phyloP scores from a whole-genome alignment of 2,888 invertebrate genomes.

The Sinhomidia bicolor region DNA sequence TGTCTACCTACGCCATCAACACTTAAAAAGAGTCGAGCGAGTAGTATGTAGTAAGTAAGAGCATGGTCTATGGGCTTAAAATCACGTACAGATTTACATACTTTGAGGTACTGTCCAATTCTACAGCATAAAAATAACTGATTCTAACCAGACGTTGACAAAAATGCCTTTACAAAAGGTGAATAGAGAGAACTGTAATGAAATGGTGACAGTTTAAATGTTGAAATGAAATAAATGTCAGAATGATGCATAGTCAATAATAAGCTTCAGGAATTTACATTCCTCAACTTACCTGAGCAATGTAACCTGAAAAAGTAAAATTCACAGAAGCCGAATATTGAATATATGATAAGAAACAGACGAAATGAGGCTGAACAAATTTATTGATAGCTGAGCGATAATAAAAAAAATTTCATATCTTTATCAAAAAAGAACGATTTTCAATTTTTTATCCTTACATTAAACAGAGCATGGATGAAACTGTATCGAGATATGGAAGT shows the following conservation, averaged over 20 bases:
- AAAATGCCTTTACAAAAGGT: too few species aligned
- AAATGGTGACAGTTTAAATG: background rate
- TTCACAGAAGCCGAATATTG: background rate
- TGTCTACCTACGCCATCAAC: too few species aligned
- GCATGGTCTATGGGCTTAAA: too few species aligned
- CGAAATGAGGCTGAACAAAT: slow-evolving; percentile 2
- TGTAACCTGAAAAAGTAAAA: background rate
- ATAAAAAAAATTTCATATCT: background rate
- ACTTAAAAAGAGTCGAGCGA: too few species aligned
- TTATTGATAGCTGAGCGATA: slow-evolving; percentile 6
- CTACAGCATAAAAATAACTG: background rate
- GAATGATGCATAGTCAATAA: background rate
- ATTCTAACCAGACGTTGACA: background rate
- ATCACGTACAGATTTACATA: background rate
- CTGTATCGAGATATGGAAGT: slow-evolving; percentile 79
- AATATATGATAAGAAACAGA: background rate
- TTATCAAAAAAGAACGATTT: background rate
- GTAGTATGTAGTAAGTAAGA: too few species aligned
- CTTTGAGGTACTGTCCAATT: background rate
- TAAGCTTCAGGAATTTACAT: background rate
- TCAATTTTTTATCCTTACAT: background rate
- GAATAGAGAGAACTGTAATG: background rate
- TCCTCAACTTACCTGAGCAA: background rate
- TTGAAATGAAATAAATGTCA: background rate
- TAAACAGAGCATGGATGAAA: slow-evolving; percentile 78